Percentiles rank a stretch among this genome's conserved stretches.
These are phyloP conservation scores for Heliconius ismenius DNA, from an alignment of 2,888 invertebrate species.

Conservation along the genomic window DNA sequence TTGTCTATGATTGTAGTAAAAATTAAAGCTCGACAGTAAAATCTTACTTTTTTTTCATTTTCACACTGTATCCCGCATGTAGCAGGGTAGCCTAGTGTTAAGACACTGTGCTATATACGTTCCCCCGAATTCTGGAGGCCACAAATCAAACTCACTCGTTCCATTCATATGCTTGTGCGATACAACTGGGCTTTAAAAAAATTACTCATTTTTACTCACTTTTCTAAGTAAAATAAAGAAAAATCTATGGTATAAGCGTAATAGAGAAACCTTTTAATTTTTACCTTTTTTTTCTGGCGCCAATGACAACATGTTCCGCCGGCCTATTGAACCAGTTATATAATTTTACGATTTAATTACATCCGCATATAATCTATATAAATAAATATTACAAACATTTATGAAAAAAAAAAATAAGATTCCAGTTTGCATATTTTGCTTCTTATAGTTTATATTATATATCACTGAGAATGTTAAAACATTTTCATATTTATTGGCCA, in stretches of 20 bases:
- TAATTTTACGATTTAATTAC: constrained; percentile 11
- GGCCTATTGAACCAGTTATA: constrained; percentile 28
- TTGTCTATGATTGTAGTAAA: neutral
- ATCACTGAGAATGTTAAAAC: constrained; percentile 33
- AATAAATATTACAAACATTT: neutral
- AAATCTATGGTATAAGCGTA: neutral
- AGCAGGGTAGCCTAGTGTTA: too few relatives aligned
- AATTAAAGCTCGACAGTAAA: too few relatives aligned
- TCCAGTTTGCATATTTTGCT: neutral
- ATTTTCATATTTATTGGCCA: constrained; percentile 39
- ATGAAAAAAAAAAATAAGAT: neutral
- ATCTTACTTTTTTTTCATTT: too few relatives aligned
- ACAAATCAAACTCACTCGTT: too few relatives aligned
- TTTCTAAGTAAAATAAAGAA: too few relatives aligned
- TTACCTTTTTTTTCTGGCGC: constrained; percentile 17
- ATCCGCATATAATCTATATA: constrained; percentile 17
- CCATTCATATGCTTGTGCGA: too few relatives aligned
- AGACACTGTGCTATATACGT: too few relatives aligned
- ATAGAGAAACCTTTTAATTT: constrained; percentile 13
- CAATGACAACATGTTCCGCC: constrained; percentile 19
- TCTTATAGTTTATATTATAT: neutral
- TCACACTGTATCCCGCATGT: too few relatives aligned
- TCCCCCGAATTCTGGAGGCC: too few relatives aligned
- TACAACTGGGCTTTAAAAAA: too few relatives aligned
- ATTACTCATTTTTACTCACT: too few relatives aligned